Conservation (phyloP, 2,797 vertebrate species). For the Monodelphis domestica region DNA sequence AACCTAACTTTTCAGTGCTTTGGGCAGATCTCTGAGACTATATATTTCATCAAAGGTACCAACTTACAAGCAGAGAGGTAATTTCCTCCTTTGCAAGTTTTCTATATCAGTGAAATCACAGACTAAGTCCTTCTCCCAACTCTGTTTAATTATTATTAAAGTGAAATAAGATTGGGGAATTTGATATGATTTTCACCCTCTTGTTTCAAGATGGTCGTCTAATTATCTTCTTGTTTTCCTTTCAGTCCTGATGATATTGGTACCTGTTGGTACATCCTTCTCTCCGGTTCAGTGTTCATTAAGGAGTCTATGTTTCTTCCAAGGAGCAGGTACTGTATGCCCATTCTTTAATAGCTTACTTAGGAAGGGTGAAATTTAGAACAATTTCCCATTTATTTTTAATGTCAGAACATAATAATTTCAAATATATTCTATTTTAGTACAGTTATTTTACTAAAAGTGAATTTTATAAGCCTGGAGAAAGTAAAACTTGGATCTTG, state of each 20-base stretch:
- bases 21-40: too few relatives aligned
- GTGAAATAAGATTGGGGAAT: neutral
- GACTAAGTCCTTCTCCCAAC: neutral
- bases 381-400: neutral
- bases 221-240: constrained; percentile 59
- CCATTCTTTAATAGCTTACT: neutral
- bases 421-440: neutral
- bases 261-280: constrained; percentile 98
- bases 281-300: constrained; percentile 99
- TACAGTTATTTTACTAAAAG: neutral
- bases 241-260: constrained; percentile 97
- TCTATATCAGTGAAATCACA: neutral
- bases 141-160: neutral
- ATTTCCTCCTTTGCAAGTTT: too few relatives aligned
- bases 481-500: neutral
- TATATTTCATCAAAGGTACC: too few relatives aligned
- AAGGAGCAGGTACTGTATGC: constrained; percentile 94
- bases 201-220: constrained; percentile 57
- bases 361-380: neutral
- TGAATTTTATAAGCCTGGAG: neutral
- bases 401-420: neutral
- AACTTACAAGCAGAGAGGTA: too few relatives aligned
- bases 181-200: constrained; percentile 6
- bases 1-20: too few relatives aligned
- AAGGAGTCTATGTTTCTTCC: constrained; percentile 99